Conservation (phyloP, 2,797 vertebrate species). For the Tapera naevia region DNA sequence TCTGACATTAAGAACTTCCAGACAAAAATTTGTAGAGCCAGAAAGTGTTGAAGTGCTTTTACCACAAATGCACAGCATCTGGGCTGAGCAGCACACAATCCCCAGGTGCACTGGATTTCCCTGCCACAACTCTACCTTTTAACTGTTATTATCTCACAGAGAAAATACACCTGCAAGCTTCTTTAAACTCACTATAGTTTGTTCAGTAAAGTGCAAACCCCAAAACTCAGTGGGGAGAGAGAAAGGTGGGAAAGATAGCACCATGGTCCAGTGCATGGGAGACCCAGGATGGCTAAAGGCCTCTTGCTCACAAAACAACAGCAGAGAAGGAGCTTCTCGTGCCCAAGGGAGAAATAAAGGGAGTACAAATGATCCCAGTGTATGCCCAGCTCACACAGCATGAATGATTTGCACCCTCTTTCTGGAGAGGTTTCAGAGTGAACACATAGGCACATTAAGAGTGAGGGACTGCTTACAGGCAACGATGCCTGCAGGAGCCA, state of each 20-base stretch:
- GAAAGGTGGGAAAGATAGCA: not conserved
- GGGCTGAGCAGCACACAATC: accelerated
- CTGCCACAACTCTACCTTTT: not conserved
- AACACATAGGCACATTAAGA: not conserved
- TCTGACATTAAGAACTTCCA: not conserved
- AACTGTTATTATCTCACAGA: not conserved
- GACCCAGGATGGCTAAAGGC: not conserved
- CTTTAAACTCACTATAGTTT: not conserved
- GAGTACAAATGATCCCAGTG: not conserved
- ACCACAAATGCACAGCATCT: accelerated
- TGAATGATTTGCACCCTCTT: not conserved
- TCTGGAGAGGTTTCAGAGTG: not conserved
- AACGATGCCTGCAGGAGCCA: accelerated
- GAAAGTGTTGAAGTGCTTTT: not conserved
- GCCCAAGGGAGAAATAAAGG: not conserved
- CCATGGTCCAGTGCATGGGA: not conserved
- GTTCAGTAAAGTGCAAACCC: not conserved
- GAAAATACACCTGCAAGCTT: not conserved
- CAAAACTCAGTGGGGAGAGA: not conserved
- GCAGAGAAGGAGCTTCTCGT: not conserved
- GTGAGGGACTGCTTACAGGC: not conserved
- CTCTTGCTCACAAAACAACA: not conserved
- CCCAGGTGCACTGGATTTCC: not conserved
- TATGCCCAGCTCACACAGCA: not conserved
- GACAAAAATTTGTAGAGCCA: not conserved